Evolutionary conservation across 1,140 invertebrate species (phyloP).

Genomic region (Octopus sinensis): DNA sequence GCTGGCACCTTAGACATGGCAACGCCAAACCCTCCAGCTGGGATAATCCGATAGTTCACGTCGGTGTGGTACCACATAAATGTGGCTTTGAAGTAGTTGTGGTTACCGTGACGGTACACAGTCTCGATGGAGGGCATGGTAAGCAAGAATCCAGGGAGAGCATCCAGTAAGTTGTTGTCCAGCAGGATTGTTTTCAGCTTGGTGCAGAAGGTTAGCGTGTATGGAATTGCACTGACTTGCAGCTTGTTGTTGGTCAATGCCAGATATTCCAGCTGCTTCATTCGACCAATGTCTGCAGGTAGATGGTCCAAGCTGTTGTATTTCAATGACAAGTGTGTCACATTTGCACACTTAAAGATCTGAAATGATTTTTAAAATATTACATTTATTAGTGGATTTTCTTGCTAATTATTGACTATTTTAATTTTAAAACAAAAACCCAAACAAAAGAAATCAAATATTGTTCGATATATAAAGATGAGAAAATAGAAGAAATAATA

Average conservation of each 20-base stretch:
- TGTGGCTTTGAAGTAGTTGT: conserved; percentile 63
- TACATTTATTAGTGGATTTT: too few species aligned
- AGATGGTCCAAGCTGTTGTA: conserved; percentile 58
- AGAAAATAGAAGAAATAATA: too few species aligned
- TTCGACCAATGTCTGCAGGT: conserved; percentile 59
- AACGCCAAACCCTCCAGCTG: conserved; percentile 33
- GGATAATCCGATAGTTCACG: conserved; percentile 58
- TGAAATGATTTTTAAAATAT: conserved; percentile 32
- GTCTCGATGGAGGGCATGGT: conserved; percentile 56
- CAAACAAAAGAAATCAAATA: not conserved
- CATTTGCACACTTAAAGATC: conserved; percentile 59
- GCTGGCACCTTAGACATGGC: conserved; percentile 31
- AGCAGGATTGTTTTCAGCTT: conserved; percentile 54
- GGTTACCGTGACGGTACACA: conserved; percentile 62
- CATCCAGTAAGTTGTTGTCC: conserved; percentile 61
- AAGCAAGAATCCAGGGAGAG: conserved; percentile 60
- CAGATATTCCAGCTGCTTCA: conserved; percentile 57
- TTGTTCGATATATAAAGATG: too few species aligned
- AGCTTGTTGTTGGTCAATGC: conserved; percentile 60
- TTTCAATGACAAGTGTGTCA: conserved; percentile 57
- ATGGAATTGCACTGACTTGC: conserved; percentile 59
- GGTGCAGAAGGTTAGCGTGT: conserved; percentile 58
- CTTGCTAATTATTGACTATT: not conserved
- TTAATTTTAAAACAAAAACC: not conserved
- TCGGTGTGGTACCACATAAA: conserved; percentile 64